Conservation (phyloP, 1,140 invertebrate genomes). For the Leptinotarsa texana region DNA sequence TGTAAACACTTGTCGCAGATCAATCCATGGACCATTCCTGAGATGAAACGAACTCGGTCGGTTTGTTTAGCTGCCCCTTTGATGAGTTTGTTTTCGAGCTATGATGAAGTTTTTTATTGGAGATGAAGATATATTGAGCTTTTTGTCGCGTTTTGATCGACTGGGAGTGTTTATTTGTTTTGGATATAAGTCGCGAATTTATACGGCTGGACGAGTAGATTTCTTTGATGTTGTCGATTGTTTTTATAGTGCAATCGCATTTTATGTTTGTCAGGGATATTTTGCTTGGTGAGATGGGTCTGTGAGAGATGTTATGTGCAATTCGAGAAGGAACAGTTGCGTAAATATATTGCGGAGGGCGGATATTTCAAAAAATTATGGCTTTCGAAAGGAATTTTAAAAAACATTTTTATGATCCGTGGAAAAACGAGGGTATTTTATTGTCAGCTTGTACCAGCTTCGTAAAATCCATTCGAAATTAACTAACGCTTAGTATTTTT, state of each 20-base stretch:
- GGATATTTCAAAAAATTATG: no score
- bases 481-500: no score
- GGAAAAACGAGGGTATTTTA: no score
- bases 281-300: no score
- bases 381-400: no score
- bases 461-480: no score
- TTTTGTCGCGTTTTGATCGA: constrained; percentile 24
- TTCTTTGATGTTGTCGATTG: constrained; percentile 3
- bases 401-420: no score
- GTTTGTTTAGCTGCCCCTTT: constrained; percentile 26
- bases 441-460: no score
- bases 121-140: constrained; percentile 24
- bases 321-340: no score
- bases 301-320: no score
- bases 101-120: constrained; percentile 31
- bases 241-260: not conserved
- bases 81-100: constrained; percentile 33
- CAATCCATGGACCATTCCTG: constrained; percentile 15
- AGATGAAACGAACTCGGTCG: constrained; percentile 20
- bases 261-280: not conserved
- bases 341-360: no score
- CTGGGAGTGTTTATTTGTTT: not conserved
- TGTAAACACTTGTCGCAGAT: constrained; percentile 51
- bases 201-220: not conserved
- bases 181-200: not conserved